Conservation (phyloP, 2,888 invertebrate species). For the Sesia bembeciformis region DNA sequence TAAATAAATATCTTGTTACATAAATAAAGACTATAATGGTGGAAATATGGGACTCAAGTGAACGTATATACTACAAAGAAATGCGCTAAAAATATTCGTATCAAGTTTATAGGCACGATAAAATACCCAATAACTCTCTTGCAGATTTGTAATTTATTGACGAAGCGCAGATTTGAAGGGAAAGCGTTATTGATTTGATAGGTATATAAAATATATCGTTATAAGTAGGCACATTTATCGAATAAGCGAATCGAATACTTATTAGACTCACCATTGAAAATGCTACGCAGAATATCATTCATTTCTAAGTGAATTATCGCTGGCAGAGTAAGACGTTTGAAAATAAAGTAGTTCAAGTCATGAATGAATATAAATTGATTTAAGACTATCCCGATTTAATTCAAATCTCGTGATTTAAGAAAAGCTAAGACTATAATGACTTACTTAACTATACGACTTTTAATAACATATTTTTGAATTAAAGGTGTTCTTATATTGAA, state of each 20-base stretch:
- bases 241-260: neutral
- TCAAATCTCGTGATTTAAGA: too few species aligned
- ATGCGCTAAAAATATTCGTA: neutral
- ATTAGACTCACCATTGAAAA: too few species aligned
- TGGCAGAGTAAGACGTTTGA: too few species aligned
- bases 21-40: slow-evolving; percentile 43
- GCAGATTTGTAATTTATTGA: neutral
- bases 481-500: too few species aligned
- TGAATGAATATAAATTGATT: too few species aligned
- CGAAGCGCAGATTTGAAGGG: neutral
- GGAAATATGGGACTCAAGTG: slow-evolving; percentile 65
- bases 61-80: slow-evolving; percentile 13
- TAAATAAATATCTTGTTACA: slow-evolving; percentile 48
- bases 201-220: neutral
- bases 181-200: neutral
- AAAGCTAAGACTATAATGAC: too few species aligned
- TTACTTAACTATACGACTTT: too few species aligned
- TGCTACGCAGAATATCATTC: too few species aligned
- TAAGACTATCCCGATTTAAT: too few species aligned
- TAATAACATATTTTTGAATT: too few species aligned
- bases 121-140: neutral
- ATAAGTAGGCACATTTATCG: slow-evolving; percentile 7
- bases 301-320: too few species aligned
- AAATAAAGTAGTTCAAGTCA: too few species aligned
- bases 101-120: neutral